Evolutionary conservation across 1,140 invertebrate species (phyloP), one percentile per base, ranked within the genome.

Genomic region (Globodera rostochiensis): DNA sequence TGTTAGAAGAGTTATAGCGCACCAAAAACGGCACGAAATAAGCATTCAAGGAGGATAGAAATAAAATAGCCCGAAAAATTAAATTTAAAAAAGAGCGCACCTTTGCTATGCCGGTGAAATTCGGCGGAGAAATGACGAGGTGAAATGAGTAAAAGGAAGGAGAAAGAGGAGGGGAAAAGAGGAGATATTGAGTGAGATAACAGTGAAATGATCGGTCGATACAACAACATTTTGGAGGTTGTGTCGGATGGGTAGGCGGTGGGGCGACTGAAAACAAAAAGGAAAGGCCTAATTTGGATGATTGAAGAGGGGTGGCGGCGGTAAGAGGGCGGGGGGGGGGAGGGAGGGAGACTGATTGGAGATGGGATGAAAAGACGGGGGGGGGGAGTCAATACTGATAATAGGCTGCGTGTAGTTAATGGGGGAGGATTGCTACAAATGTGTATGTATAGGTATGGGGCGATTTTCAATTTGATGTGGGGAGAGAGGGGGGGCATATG

Each of bases 171-270:
- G 19, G 11, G 19, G 19, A 6, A 53, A 60, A 21, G 45, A 21
- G 45, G 36, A 45, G 53, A 15, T 11, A 13, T 50, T 75, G 57
- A 76, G 36, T 47, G 66, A 45, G 74, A 64, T 66, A 46, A 60
- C 74, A 53, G 64, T 6, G 66, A 76, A 76, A 50, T 15, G 9
- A 76, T 76, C 19, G 66, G 66, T 53, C 19, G 57, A 60, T 50
- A 75, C 66, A 76, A 66, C 13, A 15, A 64, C 57, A 64, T 64
- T 13, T 19, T 6, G 57, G 57, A 19, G 57, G 57, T 36, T 36
- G 36, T 36, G 57, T 6, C 13, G 57, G 57, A 19, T 6, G 57
- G 57, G 19, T 15, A 15, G 57, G 6, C 57, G 57, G 19, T 64
- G 57, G 57, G 57, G 57, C 15, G 57, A 64, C 57, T 19, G 15